Evolutionary conservation across 2,113 vertebrate species (phyloP).

Genomic region (Lophotis ruficrista): DNA sequence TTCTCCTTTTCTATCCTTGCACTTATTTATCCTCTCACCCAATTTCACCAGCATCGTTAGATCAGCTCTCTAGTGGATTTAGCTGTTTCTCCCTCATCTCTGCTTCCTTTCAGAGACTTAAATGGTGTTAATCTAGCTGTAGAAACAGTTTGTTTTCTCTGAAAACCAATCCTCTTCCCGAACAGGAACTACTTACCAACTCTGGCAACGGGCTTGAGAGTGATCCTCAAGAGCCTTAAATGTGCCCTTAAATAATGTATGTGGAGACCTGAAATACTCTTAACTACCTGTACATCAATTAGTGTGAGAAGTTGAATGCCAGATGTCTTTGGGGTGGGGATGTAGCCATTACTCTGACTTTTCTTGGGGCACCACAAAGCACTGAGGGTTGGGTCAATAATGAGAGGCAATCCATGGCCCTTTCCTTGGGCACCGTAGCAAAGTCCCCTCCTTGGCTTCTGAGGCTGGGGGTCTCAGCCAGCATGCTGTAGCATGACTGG

Average conservation of each 20-base stretch:
- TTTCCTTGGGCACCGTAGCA: not conserved
- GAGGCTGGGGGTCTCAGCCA: not conserved
- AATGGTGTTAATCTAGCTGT: not conserved
- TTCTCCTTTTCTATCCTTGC: not conserved
- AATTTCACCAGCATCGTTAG: not conserved
- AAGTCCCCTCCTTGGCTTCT: not conserved
- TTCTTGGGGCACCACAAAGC: not conserved
- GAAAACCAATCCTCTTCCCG: not conserved
- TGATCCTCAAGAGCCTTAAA: not conserved
- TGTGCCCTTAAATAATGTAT: not conserved
- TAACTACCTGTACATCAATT: not conserved
- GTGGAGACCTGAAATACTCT: not conserved
- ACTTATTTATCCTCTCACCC: not conserved
- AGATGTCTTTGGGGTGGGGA: not conserved
- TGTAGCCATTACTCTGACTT: not conserved
- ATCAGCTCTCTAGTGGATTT: not conserved
- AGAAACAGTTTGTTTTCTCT: not conserved
- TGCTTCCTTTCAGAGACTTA: not conserved
- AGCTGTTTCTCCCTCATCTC: not conserved
- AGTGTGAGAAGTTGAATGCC: not conserved
- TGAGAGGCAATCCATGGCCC: not conserved
- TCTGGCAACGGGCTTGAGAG: not conserved
- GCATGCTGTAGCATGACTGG: not conserved
- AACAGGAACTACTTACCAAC: not conserved
- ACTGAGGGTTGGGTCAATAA: not conserved